These are phyloP conservation scores for Sorex fumeus DNA, from an alignment of 2,113 vertebrate genomes.

Conservation along the genomic window DNA sequence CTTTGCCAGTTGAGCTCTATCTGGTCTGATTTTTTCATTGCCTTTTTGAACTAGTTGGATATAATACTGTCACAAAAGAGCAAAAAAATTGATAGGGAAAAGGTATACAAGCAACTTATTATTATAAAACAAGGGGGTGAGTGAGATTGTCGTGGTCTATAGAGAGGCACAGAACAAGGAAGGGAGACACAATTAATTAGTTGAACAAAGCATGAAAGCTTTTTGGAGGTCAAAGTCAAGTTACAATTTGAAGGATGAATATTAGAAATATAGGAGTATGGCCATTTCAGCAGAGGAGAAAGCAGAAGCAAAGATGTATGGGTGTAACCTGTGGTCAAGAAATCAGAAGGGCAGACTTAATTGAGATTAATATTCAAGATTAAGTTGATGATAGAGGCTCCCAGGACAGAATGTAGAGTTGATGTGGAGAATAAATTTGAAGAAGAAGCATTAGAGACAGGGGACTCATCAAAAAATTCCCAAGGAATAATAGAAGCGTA, in stretches of 20 bases:
- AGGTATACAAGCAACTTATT: not conserved
- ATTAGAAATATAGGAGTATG: not conserved
- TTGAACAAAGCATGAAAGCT: not conserved
- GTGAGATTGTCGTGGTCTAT: not conserved
- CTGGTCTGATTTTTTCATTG: not conserved
- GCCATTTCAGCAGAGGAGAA: not conserved
- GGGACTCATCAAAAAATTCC: not conserved
- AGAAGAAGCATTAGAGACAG: not conserved
- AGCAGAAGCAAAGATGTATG: not conserved
- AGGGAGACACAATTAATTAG: not conserved
- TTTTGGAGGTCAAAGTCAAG: not conserved
- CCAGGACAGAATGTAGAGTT: not conserved
- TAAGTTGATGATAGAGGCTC: not conserved
- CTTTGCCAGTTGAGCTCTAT: not conserved
- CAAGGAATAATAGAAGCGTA: not conserved
- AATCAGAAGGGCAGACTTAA: not conserved
- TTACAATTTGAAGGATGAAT: not conserved
- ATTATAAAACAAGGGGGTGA: not conserved
- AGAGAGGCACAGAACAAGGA: rapidly evolving
- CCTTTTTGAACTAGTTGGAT: not conserved
- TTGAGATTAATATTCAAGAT: not conserved
- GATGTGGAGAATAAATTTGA: not conserved
- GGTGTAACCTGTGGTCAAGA: not conserved
- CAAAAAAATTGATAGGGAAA: not conserved
- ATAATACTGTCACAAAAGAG: not conserved